Evolutionary conservation across 92 coral and sea anemone genomes (phyloP), one percentile per base, ranked within the genome.

Genomic region (Parazoanthus atlanticus): DNA sequence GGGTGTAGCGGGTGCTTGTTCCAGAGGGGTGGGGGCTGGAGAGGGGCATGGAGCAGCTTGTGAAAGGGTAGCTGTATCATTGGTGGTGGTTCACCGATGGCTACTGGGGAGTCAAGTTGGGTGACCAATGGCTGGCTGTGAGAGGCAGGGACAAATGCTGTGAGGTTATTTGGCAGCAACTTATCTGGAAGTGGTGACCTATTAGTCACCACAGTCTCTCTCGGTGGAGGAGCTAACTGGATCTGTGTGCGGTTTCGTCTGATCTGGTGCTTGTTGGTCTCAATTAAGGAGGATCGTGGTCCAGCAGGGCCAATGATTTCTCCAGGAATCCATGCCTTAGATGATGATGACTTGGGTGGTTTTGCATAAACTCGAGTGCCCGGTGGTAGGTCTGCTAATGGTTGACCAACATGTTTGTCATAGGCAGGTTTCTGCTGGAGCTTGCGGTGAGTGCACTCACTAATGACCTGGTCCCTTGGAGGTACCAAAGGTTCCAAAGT

Each of bases 271-370:
- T 78, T 40, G 78, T 74, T 74, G 43, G 86, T 88, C 86, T 46
- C 80, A 47, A 88, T 88, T 47, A 70, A 2, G 78, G 88, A 80
- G n/a, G 86, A 91, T 31, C 89, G 84, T 26, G 88, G 90, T 23
- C 90, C 85, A 66, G 94, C 90, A 52, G 64, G 29, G 64, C 56
- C 83, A 54, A 89, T 40, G n/a, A 89, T 25, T 83, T 69, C 67
- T 19, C 82, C 75, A 73, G 83, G 91, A 78, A 91, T 81, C 94
- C 93, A 87, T 6, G 91, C 94, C 86, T 83, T 90, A 29, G 88
- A 58, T 16, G 89, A 33, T 40, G 93, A 83, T 0, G 95, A 66
- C 8, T 26, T 71, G 33, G 75, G 75, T 66, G 73, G 73, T 21
- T 66, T 66, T 66, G 73, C 73, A 66, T 66, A 66, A 19, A 66